Percentiles rank a stretch among this genome's conserved stretches.
These are phyloP conservation scores for Carassius gibelio DNA, from an alignment of 2,113 vertebrate genomes.

Conservation along the genomic window DNA sequence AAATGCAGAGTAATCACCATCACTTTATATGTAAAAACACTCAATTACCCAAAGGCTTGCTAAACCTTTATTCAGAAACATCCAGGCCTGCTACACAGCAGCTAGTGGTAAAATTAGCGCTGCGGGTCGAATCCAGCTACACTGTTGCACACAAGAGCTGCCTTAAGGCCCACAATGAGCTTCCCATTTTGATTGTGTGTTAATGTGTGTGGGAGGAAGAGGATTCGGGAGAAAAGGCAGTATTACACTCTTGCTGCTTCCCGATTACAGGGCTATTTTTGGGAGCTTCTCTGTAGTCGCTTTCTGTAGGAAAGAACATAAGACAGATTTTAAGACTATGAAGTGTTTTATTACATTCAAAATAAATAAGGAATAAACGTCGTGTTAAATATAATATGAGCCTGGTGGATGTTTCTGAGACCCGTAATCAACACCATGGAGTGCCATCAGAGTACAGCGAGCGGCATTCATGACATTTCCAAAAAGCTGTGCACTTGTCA, in stretches of 20 bases:
- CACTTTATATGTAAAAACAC: not conserved
- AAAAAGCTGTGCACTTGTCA: not conserved
- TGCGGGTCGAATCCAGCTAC: conserved; percentile 17
- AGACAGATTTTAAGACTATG: too few relatives aligned
- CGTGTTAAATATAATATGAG: not conserved
- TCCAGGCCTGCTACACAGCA: not conserved
- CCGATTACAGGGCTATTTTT: conserved; percentile 67
- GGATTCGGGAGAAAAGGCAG: conserved; percentile 69
- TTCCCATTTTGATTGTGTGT: conserved; percentile 68
- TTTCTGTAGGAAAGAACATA: not conserved
- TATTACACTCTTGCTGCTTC: conserved; percentile 68
- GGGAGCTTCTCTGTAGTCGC: conserved; percentile 34
- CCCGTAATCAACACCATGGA: not conserved
- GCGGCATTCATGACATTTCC: not conserved
- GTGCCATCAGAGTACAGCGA: not conserved
- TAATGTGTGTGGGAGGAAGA: conserved; percentile 62
- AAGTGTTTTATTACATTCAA: too few relatives aligned
- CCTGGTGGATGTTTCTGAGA: not conserved
- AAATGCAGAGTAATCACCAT: conserved; percentile 1
- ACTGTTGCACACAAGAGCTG: conserved; percentile 26
- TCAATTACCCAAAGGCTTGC: not conserved
- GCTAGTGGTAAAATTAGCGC: conserved; percentile 9
- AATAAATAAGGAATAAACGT: too few relatives aligned
- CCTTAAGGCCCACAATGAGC: conserved; percentile 48
- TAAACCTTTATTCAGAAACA: not conserved